Evolutionary conservation across 2,797 vertebrate species (phyloP), one percentile per base, ranked within the genome.

Genomic region (Atherinosoma microstoma): DNA sequence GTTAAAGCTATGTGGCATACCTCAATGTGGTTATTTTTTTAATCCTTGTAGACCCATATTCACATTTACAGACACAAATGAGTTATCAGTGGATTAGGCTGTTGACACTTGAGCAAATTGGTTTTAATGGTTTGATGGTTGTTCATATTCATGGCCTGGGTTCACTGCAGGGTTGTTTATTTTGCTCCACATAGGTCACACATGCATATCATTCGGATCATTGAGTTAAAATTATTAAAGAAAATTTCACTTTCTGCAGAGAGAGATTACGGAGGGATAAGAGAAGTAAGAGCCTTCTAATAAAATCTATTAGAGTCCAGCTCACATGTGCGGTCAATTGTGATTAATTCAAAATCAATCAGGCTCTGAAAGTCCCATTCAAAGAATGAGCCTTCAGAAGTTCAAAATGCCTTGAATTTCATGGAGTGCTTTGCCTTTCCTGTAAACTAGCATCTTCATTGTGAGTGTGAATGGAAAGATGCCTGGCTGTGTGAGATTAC

Each of bases 401-500:
- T 72, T 35, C 57, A 22, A 10, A n/a, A 54, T 38, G 13, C n/a
- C 45, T 38, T 30, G 18, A 5, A 42, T 36, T 56, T 16, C 57
- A 54, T 2, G 10, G 30, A 24, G 1, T 54, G 13, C 74, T 66
- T 8, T 12, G 74, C 7, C 10, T 15, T 58, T 35, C 4, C 20
- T 51, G 49, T 58, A 65, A 71, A 72, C 42, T 61, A 36, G 3
- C 36, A 35, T 67, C 64, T 74, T 76, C 70, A 8, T 34, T 22
- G 6, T 27, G 22, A 34, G 29, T 22, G 12, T 51, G 61, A 27
- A 5, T 40, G 67, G 56, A 61, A 3, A 15, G 72, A 66, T 36
- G 42, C n/a, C 70, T 72, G 73, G 22, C 61, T 67, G 1, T 30
- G 32, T 58, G 65, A 69, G 80, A 83, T 83, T 64, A 66, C 22